Base-by-base conservation (phyloP, 2,888 invertebrate genomes). In the Micoletzkya japonica region DNA sequence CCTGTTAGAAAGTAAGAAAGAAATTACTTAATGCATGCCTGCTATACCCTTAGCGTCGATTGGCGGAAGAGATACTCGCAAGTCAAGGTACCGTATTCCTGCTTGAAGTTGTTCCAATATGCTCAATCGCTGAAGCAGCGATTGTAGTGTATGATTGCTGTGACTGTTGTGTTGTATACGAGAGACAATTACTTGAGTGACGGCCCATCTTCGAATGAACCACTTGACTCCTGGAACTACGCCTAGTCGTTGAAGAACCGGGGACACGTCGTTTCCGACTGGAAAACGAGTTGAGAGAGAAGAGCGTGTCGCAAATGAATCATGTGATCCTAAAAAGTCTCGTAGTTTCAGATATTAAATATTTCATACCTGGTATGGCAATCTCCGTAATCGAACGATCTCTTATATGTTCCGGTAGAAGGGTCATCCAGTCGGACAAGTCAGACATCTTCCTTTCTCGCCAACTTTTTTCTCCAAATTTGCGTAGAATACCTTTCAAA, bases 81-180 rank as follows among this genome's bases (percentile, higher is more conserved):
- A 60, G 70, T 80, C 80, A 10, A 80, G 67, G 54, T 76, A 80
- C 2, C 80, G 77, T 10, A 80, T 69, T 20, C 80, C 80, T 10
- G 61, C 24, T 3, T 58, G 28, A 0, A 80, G 71, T 69, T 80
- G 80, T 10, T 77, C 73, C 1, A 44, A 30, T 37, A 76, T 72
- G 0, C 67, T 14, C 30, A 73, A 50, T 4, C 56, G 54, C 76
- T 79, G 50, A 50, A 74, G 63, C 44, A 2, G 4, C 10, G n/a
- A 50, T 20, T 4, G 17, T 50, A 6, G 28, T n/a, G 39, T 7
- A 20, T 10, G 44, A 44, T 44, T 44, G 20, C 44, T 44, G 44
- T 44, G 20, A 20, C 30, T 57, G 1, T 57, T 32, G 2, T 24
- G 2, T 34, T 24, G 17, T 7, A n/a, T 17, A 24, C 10, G 54